These are phyloP conservation scores for Yponomeuta malinellus DNA, from an alignment of 2,888 invertebrate species.

Conservation along the genomic window DNA sequence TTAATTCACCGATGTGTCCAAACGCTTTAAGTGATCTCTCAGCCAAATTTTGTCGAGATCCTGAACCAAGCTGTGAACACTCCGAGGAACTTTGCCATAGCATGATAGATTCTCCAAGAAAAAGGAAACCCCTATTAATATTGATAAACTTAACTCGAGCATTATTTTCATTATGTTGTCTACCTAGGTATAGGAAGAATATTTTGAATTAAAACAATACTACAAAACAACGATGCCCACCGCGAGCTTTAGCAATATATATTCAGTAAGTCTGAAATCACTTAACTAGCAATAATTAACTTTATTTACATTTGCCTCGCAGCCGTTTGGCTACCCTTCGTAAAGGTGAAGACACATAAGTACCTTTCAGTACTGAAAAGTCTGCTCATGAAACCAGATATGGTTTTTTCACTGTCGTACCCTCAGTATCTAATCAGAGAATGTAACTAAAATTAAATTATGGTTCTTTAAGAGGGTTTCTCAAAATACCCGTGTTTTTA, in stretches of 20 bases:
- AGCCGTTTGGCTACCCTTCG: conserved; percentile 27
- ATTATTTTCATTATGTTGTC: conserved; percentile 13
- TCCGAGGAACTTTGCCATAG: no score
- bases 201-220: not conserved
- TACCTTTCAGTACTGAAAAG: not conserved
- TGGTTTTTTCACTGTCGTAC: not conserved
- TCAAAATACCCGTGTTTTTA: no score
- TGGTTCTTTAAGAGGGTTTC: no score
- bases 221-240: not conserved
- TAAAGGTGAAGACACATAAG: conserved; percentile 31
- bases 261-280: conserved; percentile 50
- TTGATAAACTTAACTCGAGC: no score
- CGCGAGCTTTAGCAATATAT: conserved; percentile 24
- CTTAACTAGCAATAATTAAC: conserved; percentile 66
- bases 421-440: no score
- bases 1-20: no score
- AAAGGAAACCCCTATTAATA: no score
- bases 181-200: not conserved
- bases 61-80: no score
- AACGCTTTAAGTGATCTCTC: no score
- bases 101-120: no score
- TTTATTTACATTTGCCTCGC: conserved; percentile 58
- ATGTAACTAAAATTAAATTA: no score
- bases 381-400: not conserved
- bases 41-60: no score